Base-by-base conservation (phyloP, 2,888 invertebrate genomes). In the Ryuthela nishihirai region DNA sequence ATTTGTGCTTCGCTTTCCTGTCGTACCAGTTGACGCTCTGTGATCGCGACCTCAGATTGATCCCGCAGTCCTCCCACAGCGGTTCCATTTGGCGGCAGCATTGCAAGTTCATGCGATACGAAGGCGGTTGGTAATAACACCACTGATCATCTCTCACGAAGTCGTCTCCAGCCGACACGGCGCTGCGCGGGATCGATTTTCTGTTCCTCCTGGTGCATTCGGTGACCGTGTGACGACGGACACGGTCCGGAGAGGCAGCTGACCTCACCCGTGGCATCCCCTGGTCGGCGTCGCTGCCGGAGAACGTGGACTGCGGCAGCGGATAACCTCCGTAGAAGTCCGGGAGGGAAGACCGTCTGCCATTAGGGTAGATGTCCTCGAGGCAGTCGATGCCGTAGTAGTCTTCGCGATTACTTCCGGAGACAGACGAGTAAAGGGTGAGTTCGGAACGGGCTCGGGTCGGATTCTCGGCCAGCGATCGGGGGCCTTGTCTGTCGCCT, bases 1-100 rank as follows among this genome's bases (percentile, higher is more conserved):
- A 88, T 69, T 86, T 82, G 69, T 84, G 83, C 64, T 87, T 82
- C 67, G 77, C 77, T 65, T 85, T 83, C 69, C 83, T 82, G 45
- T 29, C 29, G 29, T 29, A 29, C 29, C 29, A 29, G 29, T 29
- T 29, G 29, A 29, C n/a, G 9, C 29, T n/a, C n/a, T 29, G 9
- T n/a, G n/a, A n/a, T 29, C 29, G 29, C 9, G 29, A n/a, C n/a
- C 29, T 9, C 9, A 29, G n/a, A 9, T 29, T 9, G 29, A 29
- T n/a, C 9, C n/a, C n/a, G 29, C 10, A 9, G 29, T 29, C 74
- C 64, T 75, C 75, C 67, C 73, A 75, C 38, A 75, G 70, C 15
- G 75, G 74, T 59, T 74, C 75, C 42, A 75, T 69, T 25, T 73
- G 48, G 9, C 24, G 40, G 26, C 40, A 24, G 29, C 48, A 40